phyloP scores from a whole-genome alignment of 2,888 invertebrate species.

The Lissocephala sabroskyi region DNA sequence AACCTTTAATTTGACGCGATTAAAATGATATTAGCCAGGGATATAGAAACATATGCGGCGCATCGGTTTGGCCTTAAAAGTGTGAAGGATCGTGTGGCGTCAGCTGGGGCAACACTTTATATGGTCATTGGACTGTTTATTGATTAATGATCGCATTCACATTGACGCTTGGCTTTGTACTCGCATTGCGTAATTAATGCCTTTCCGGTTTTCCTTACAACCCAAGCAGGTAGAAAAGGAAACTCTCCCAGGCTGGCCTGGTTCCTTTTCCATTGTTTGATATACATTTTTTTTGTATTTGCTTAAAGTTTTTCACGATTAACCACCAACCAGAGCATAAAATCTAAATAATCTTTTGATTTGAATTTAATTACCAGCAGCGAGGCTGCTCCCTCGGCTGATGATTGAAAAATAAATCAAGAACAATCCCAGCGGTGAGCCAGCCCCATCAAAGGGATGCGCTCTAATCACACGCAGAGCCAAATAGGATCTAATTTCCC shows the following conservation, averaged over 20 bases:
- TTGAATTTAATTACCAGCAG: conserved; percentile 63
- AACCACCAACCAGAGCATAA: conserved; percentile 61
- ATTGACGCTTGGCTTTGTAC: neutral
- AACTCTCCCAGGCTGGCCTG: too few species aligned
- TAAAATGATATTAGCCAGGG: conserved; percentile 65
- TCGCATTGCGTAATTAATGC: conserved; percentile 38
- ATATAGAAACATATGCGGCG: conserved; percentile 45
- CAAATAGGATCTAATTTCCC: conserved; percentile 69
- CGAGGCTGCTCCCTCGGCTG: neutral
- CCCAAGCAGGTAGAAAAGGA: too few species aligned
- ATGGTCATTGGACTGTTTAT: conserved; percentile 47
- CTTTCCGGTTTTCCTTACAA: conserved; percentile 49
- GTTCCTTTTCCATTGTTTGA: too few species aligned
- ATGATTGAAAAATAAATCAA: conserved; percentile 42
- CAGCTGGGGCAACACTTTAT: conserved; percentile 39
- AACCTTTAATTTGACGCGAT: conserved; percentile 63
- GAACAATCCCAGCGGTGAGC: conserved; percentile 4
- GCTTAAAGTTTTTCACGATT: too few species aligned
- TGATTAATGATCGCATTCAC: conserved; percentile 65
- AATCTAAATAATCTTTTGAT: conserved; percentile 69
- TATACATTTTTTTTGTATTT: too few species aligned
- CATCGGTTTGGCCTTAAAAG: conserved; percentile 30
- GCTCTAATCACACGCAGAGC: conserved; percentile 64
- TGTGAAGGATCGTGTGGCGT: conserved; percentile 63
- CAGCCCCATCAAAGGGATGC: conserved; percentile 48